phyloP scores from a whole-genome alignment of 2,888 invertebrate species.

The Labia minor region DNA sequence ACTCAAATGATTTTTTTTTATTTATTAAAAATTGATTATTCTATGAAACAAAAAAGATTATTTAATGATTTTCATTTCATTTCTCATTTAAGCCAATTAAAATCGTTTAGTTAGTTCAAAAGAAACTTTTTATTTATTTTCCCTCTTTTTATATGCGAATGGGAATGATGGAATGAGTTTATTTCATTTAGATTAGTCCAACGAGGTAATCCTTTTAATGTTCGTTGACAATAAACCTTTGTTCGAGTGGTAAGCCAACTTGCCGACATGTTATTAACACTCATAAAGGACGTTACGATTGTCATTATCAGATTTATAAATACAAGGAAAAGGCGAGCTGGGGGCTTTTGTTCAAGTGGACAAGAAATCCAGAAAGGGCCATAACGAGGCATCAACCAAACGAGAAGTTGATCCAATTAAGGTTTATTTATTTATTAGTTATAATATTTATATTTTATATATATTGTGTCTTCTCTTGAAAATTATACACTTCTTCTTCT shows the following conservation, averaged over 20 bases:
- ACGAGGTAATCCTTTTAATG: not conserved
- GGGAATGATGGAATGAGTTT: not conserved
- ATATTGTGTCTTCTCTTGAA: no score
- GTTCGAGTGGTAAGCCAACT: not conserved
- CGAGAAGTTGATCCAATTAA: no score
- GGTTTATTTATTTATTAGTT: no score
- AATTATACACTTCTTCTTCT: no score
- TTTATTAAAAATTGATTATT: no score
- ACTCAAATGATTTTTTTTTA: no score
- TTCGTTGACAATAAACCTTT: not conserved
- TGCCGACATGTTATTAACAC: constrained; percentile 13
- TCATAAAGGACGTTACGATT: constrained; percentile 13
- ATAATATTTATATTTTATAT: no score
- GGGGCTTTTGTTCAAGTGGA: not conserved
- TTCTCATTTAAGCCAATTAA: no score
- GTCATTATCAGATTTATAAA: not conserved
- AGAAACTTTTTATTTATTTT: not conserved
- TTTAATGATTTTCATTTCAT: no score
- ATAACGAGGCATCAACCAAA: no score
- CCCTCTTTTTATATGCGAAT: not conserved
- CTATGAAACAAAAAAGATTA: no score
- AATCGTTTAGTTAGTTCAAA: no score
- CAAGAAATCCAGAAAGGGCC: not conserved
- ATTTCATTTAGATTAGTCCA: not conserved
- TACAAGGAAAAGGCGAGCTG: not conserved